Base-by-base conservation (phyloP, 2,888 invertebrate species). In the Eucriotettix oculatus region DNA sequence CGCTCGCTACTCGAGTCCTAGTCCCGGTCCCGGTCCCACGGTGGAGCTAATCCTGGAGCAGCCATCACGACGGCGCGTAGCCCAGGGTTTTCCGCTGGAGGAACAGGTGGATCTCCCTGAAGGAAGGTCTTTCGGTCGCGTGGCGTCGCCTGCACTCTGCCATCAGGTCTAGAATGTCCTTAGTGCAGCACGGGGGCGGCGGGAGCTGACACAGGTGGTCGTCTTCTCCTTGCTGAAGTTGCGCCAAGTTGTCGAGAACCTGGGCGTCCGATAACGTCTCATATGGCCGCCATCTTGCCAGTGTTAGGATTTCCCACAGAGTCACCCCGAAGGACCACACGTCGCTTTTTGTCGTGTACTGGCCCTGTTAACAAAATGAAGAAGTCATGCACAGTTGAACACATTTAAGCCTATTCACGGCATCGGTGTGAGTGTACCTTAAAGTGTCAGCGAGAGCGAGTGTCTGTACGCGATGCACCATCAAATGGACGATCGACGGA, bases 261-360 rank as follows among this genome's bases (percentile, higher is more conserved):
- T 89, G 84, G 59, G 82, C 80, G 71, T 93, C 90, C 16, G 80
- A 80, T 65, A 89, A 72, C 62, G 84, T 81, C 60, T 86, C 85
- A 73, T 84, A 92, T 0, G 93, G 93, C 62, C 83, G 81, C 58
- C 86, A 81, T 56, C 87, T 78, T 66, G 90, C 88, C 59, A 86
- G 77, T 11, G 86, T 85, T 68, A 90, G 78, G 61, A 94, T 84
- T 75, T 94, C 93, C 84, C 91, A 89, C 56, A 93, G 75, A 0
- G 90, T 89, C 17, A 93, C 88, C 0, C 86, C 93, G 73, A 90
- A 93, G 14, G 91, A 83, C 92, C 93, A 94, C 1, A 91, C 90
- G 72, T 94, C 93, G 69, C 87, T 89, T 73, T 90, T 89, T 62
- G 90, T 90, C 59, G 92, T 89, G 73, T 92, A 92, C 68, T 86